Evolutionary conservation across 2,797 vertebrate species (phyloP).

Genomic region (Pseudomugil tenellus): DNA sequence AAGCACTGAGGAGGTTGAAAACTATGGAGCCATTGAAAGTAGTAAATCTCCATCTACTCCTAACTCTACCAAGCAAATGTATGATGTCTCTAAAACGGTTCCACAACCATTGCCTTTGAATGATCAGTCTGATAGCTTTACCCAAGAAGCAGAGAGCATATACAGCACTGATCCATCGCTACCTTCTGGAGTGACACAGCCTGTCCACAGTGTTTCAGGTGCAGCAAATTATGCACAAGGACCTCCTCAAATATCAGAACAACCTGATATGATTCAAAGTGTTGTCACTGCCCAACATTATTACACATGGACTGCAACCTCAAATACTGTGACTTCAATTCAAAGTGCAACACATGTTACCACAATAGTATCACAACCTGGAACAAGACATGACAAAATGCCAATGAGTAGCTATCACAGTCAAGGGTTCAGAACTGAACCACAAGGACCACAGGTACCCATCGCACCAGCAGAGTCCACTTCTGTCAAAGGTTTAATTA

Average conservation of each 20-base stretch:
- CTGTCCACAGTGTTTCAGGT: slow-evolving; percentile 13
- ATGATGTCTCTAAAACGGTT: slow-evolving; percentile 18
- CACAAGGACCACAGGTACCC: slow-evolving; percentile 24
- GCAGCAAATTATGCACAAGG: slow-evolving; percentile 16
- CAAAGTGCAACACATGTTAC: slow-evolving; percentile 33
- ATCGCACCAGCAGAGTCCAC: slow-evolving; percentile 22
- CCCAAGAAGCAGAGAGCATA: slow-evolving; percentile 17
- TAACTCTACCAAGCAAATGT: slow-evolving; percentile 16
- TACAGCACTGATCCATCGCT: slow-evolving; percentile 12
- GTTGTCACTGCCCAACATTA: slow-evolving; percentile 33
- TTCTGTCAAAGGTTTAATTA: slow-evolving; percentile 72
- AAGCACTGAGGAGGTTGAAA: slow-evolving; percentile 58
- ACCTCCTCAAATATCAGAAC: slow-evolving; percentile 34
- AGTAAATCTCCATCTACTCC: slow-evolving; percentile 12
- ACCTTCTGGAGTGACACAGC: slow-evolving; percentile 13
- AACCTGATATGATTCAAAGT: slow-evolving; percentile 25
- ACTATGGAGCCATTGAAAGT: slow-evolving; percentile 27
- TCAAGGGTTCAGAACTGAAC: slow-evolving; percentile 20
- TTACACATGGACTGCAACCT: slow-evolving; percentile 19
- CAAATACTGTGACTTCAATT: slow-evolving; percentile 26
- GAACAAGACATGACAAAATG: slow-evolving; percentile 18
- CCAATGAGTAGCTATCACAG: slow-evolving; percentile 17
- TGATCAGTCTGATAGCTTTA: slow-evolving; percentile 7
- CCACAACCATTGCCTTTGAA: slow-evolving; percentile 19
- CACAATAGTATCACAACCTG: slow-evolving; percentile 22